Base-by-base conservation (phyloP, 2,797 vertebrate species). In the Neosilurus mollespiculum region DNA sequence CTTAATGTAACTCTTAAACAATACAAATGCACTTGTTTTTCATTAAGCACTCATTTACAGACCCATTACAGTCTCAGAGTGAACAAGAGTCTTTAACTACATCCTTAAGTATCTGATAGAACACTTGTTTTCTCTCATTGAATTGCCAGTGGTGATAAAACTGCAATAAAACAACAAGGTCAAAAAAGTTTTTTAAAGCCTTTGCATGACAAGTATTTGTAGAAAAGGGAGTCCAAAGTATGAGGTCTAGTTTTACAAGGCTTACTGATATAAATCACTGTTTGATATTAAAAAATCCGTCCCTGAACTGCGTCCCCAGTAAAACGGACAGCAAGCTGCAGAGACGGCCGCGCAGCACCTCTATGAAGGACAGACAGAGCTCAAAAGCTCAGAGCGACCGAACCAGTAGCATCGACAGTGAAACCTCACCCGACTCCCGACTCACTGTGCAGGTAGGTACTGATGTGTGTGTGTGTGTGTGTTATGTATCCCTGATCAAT, bases 291-390 rank as follows among this genome's bases (percentile, higher is more conserved):
- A n/a, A 70, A n/a, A 54, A 5, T 66, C 1, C 16, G 20, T 85
- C 14, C 43, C 9, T 79, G 43, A 70, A 51, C 49, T 59, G 20
- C 56, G 34, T 77, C 30, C 56, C 11, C 82, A 93, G 93, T 84
- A 92, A 91, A 86, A 81, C 85, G 20, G 92, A 93, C 18, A 87
- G 81, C 61, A 90, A 88, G 76, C 64, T 90, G 9, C 82, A 86
- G 9, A 89, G 93, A 9, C 89, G 92, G 12, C 89, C 91, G 0
- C 89, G 91, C 71, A 92, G 86, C 67, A 84, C 88, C 2, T 92
- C 93, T 1, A 87, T 92, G 90, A 93, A 91, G 82, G 93, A 94
- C 85, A 88, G 92, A 70, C 93, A 93, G 88, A 93, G 90, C 88
- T 91, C 92, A 0, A 93, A 89, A 87, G 87, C 91, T 66, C 90